These are phyloP conservation scores for Paraescarpia echinospica DNA, from an alignment of 1,140 invertebrate genomes.

Conservation along the genomic window DNA sequence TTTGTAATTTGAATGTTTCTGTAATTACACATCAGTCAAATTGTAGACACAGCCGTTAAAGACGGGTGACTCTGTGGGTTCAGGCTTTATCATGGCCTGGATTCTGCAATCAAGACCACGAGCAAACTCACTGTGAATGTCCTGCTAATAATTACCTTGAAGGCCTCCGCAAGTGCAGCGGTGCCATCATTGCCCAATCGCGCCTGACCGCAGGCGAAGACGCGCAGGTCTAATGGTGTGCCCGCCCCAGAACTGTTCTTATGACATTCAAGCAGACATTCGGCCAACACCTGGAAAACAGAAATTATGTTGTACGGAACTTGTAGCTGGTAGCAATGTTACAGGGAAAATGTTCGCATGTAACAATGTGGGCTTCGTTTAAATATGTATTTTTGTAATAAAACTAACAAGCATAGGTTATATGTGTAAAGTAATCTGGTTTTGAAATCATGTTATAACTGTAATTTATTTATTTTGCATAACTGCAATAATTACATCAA, in stretches of 20 bases:
- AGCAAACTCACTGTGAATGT: too few relatives aligned
- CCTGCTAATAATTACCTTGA: conserved; percentile 63
- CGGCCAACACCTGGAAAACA: conserved; percentile 77
- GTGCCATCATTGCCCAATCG: conserved; percentile 92
- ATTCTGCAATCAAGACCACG: too few relatives aligned
- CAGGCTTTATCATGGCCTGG: too few relatives aligned
- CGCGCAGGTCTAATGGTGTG: conserved; percentile 71
- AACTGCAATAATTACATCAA: too few relatives aligned
- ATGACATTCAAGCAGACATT: conserved; percentile 75
- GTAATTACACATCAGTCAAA: too few relatives aligned
- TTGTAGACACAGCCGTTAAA: too few relatives aligned
- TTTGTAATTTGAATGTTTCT: too few relatives aligned
- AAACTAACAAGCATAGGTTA: not conserved
- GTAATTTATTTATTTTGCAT: too few relatives aligned
- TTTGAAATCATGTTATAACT: too few relatives aligned
- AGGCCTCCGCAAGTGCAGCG: conserved; percentile 78
- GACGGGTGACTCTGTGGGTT: too few relatives aligned
- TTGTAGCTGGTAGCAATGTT: conserved; percentile 84
- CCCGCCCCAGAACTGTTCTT: conserved; percentile 66
- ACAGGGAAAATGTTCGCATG: too few relatives aligned
- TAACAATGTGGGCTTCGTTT: too few relatives aligned
- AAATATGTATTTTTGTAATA: not conserved
- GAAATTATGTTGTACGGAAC: conserved; percentile 69
- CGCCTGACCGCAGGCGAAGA: conserved; percentile 92
- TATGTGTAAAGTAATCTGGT: not conserved